These are phyloP conservation scores for Tipula helvola DNA, from an alignment of 2,888 invertebrate species.

Conservation along the genomic window DNA sequence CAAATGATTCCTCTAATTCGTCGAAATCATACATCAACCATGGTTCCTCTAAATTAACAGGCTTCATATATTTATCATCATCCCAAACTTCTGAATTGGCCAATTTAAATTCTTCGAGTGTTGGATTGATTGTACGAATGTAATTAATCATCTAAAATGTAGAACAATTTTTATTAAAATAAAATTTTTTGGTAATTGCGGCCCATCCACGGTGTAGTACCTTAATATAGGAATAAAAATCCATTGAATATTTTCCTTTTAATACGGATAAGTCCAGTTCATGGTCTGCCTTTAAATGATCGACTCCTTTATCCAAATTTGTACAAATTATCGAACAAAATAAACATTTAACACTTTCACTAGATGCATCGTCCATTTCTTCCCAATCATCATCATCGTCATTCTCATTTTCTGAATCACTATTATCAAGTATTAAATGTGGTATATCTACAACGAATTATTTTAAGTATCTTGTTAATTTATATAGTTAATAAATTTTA, in stretches of 20 bases:
- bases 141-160: constrained; percentile 55
- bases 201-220: constrained; percentile 13
- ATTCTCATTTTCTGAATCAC: constrained; percentile 11
- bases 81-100: constrained; percentile 50
- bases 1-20: constrained; percentile 17
- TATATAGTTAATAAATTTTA: background rate
- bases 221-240: constrained; percentile 70
- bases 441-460: background rate
- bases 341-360: constrained; percentile 42
- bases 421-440: background rate
- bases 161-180: constrained; percentile 6
- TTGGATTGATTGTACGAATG: constrained; percentile 49
- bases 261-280: constrained; percentile 50
- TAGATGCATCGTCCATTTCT: constrained; percentile 39
- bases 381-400: constrained; percentile 32
- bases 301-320: constrained; percentile 49
- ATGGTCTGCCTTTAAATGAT: constrained; percentile 53
- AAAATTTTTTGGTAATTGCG: background rate
- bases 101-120: constrained; percentile 41
- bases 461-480: background rate
- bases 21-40: constrained; percentile 51
- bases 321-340: constrained; percentile 53
- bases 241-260: constrained; percentile 59
- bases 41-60: constrained; percentile 56
- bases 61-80: constrained; percentile 64